Evolutionary conservation across 2,113 vertebrate genomes (phyloP).

Genomic region (Oncorhynchus tshawytscha): DNA sequence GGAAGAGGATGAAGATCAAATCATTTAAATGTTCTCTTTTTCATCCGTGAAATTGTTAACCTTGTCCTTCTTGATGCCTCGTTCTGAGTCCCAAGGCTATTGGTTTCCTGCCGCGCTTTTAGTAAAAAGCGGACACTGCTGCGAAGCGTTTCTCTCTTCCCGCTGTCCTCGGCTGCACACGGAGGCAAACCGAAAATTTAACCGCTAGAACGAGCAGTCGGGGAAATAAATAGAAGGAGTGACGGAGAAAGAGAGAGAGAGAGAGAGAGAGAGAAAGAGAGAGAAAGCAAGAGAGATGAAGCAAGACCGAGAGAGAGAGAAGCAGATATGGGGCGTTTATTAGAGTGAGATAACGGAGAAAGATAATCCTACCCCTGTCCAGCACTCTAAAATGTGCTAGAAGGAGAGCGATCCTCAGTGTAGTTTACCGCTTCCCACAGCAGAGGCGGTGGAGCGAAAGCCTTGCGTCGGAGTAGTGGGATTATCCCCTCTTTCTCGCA

Average conservation of each 20-base stretch:
- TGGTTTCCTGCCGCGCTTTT: too few species aligned
- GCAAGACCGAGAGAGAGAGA: conserved; percentile 19
- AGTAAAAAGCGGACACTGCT: too few species aligned
- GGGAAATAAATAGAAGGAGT: conserved; percentile 24
- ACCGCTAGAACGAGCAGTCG: conserved; percentile 1
- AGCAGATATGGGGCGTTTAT: conserved; percentile 14
- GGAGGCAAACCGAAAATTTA: too few species aligned
- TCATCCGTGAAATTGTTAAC: too few species aligned
- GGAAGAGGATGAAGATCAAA: too few species aligned
- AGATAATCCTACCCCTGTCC: conserved; percentile 37
- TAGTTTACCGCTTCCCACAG: conserved; percentile 29
- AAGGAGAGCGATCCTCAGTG: conserved; percentile 39
- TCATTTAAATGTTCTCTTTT: too few species aligned
- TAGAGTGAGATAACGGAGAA: conserved; percentile 30
- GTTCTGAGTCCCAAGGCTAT: too few species aligned
- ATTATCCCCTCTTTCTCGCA: too few species aligned
- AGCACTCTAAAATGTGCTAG: conserved; percentile 43
- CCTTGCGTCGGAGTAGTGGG: conserved; percentile 10
- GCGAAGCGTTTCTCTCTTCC: too few species aligned
- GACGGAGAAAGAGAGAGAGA: conserved; percentile 22
- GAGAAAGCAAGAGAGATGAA: conserved; percentile 19
- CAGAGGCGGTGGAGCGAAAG: conserved; percentile 42
- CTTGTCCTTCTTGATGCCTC: too few species aligned
- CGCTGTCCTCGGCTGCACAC: too few species aligned
- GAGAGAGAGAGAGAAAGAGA: conserved; percentile 29